Conservation (phyloP, 2,888 invertebrate species). For the Gerris lacustris region DNA sequence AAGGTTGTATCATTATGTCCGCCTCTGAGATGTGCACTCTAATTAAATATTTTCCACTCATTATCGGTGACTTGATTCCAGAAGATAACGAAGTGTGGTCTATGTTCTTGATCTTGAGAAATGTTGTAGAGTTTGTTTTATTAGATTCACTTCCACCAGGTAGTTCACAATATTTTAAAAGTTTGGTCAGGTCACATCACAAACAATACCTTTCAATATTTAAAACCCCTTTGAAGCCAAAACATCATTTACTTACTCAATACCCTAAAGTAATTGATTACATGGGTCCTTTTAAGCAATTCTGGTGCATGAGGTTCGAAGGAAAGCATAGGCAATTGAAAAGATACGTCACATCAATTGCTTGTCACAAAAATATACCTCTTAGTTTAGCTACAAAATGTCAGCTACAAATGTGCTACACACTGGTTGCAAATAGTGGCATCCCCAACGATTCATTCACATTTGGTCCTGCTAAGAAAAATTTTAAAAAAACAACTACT, state of each 20-base stretch:
- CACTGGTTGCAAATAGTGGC: not conserved
- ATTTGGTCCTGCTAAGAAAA: not conserved
- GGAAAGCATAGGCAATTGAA: not conserved
- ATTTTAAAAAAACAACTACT: too few relatives aligned
- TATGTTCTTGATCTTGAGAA: not conserved
- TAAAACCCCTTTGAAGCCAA: not conserved
- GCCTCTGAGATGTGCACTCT: not conserved
- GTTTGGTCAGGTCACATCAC: not conserved
- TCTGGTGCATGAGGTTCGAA: not conserved
- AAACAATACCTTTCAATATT: not conserved
- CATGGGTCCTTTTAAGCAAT: not conserved
- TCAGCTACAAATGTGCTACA: not conserved
- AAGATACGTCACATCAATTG: not conserved
- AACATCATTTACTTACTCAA: not conserved
- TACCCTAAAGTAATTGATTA: not conserved
- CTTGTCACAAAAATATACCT: not conserved
- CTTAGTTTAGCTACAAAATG: not conserved
- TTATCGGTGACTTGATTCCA: not conserved
- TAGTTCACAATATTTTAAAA: not conserved
- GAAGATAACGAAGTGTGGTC: not conserved
- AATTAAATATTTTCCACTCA: not conserved
- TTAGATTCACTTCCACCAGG: not conserved
- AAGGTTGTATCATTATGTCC: not conserved
- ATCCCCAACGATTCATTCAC: not conserved
- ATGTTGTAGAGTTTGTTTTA: not conserved